phyloP scores from a whole-genome alignment of 1,140 invertebrate species.

The Harpegnathos saltator region DNA sequence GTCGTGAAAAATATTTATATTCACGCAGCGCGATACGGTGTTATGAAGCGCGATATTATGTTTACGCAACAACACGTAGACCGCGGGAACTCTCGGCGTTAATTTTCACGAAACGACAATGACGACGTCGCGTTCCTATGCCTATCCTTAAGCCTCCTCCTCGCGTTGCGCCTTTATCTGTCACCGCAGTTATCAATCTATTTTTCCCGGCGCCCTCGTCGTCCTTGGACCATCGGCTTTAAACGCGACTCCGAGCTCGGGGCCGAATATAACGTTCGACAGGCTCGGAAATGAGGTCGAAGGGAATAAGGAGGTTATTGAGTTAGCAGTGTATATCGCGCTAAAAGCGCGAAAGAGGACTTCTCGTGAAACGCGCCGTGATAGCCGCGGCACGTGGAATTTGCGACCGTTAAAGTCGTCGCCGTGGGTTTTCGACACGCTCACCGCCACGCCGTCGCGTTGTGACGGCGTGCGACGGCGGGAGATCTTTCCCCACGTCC shows the following conservation, averaged over 20 bases:
- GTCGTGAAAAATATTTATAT: constrained; percentile 20
- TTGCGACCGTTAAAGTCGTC: constrained; percentile 70
- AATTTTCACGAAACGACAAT: neutral
- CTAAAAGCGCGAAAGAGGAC: constrained; percentile 42
- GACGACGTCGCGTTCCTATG: no score
- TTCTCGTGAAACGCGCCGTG: constrained; percentile 59
- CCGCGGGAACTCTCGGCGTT: no score
- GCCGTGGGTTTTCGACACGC: constrained; percentile 17
- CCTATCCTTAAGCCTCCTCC: neutral
- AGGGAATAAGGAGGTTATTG: constrained; percentile 73
- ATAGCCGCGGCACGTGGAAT: constrained; percentile 68
- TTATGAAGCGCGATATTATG: neutral
- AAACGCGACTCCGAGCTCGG: constrained; percentile 53
- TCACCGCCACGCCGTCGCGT: no score
- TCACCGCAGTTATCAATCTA: constrained; percentile 32
- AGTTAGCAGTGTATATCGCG: constrained; percentile 72
- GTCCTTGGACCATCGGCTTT: constrained; percentile 54
- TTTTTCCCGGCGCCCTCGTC: constrained; percentile 33
- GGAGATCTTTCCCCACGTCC: no score
- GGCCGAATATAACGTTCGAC: constrained; percentile 69
- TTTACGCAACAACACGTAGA: neutral
- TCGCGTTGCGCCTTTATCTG: neutral
- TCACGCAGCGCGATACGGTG: no score
- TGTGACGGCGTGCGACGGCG: no score
- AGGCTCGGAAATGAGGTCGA: constrained; percentile 65